Base-by-base conservation (phyloP, 2,113 vertebrate species). In the Sylvilagus bachmani region DNA sequence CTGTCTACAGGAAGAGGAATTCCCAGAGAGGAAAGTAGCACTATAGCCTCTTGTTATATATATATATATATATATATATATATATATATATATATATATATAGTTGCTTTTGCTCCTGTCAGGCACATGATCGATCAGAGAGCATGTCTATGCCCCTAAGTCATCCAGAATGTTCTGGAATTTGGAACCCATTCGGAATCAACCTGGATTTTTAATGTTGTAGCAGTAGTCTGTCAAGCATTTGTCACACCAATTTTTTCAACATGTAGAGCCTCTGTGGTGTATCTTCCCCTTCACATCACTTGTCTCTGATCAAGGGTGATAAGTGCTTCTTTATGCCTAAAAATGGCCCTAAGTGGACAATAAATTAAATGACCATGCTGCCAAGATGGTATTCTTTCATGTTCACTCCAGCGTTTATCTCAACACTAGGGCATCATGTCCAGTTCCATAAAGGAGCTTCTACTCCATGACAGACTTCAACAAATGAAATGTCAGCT, bases 31-130 rank as follows among this genome's bases (percentile, higher is more conserved):
- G n/a, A 33, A 62, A 14, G 24, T 25, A 24, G 9, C 85, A 64
- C 51, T 1, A 17, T 0, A 12, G 3, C 19, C 3, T 64, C 10
- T 33, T 22, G 10, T 21, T 27, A 62, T n/a, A n/a, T n/a, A n/a
- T n/a, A n/a, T n/a, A n/a, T n/a, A n/a, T n/a, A n/a, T n/a, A n/a
- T n/a, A n/a, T n/a, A n/a, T n/a, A n/a, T n/a, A n/a, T n/a, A n/a
- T n/a, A n/a, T n/a, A n/a, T n/a, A n/a, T n/a, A n/a, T n/a, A n/a
- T n/a, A n/a, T n/a, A n/a, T n/a, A n/a, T n/a, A 33, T 22, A 31
- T 1, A 21, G 33, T 25, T 27, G 14, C 2, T 51, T 44, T 19
- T 44, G 25, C 25, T 86, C 66, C n/a, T 6, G 14, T 33, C 9
- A 81, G 16, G 10, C 17, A 61, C 22, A 24, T 0, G 19, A 16